Base-by-base conservation (phyloP, 2,797 vertebrate genomes). In the Coendou prehensilis region DNA sequence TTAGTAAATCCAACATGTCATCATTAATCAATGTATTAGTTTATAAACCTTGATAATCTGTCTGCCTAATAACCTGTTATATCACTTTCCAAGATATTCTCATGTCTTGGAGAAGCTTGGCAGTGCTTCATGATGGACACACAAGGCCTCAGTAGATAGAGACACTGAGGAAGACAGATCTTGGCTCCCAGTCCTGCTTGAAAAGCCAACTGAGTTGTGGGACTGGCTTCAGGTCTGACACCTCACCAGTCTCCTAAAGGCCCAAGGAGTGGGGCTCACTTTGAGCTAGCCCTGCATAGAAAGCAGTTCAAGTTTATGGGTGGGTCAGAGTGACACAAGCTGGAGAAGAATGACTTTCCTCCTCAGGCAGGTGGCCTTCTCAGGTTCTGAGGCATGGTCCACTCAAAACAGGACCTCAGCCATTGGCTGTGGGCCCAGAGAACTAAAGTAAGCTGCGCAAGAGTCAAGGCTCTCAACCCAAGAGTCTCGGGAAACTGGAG, bases 181-280 rank as follows among this genome's bases (percentile, higher is more conserved):
- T n/a, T 7, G 45, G 22, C 41, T 75, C 41, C 23, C 1, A 56
- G 37, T 26, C 2, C 0, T 1, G 67, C 30, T 9, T 13, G 5
- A 13, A 63, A 30, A 13, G 14, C 28, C 30, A 9, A 26, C 5
- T 41, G 45, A 9, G 30, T 86, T 2, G 3, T 4, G 8, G 61
- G 10, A 37, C 56, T 63, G 52, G 59, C 69, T 45, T 2, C 22
- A 20, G 33, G 2, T 30, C 33, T 0, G 1, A 50, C 4, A 45
- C 2, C 59, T 0, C 28, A n/a, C 26, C 20, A 14, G 17, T 64
- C 26, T 18, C 4, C 57, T n/a, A 20, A 50, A 22, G 75, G 10
- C 10, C 11, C 0, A 0, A 54, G 37, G 0, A 28, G 6, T 8
- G 9, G 18, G 37, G 0, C 50, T 41, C 9, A 17, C 18, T 28